A percentile compares a stretch with the other conserved stretches of the same genome.
These are phyloP conservation scores for Meiosimyza decipiens DNA, from an alignment of 2,888 invertebrate species.

Conservation along the genomic window DNA sequence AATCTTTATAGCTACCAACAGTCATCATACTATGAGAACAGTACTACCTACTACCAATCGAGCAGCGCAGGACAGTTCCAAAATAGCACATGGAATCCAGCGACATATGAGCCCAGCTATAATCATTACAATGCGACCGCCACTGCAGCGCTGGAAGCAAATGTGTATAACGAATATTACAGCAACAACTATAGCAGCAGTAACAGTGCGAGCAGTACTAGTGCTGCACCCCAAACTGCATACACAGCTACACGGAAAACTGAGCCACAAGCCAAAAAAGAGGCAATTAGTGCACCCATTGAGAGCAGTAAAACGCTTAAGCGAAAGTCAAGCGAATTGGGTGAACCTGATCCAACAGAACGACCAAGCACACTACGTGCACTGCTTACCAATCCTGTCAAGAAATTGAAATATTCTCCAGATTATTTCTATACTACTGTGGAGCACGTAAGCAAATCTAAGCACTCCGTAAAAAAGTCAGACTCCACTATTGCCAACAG, in stretches of 20 bases:
- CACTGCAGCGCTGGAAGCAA: conserved; percentile 27
- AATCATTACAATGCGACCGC: conserved; percentile 41
- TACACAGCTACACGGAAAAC: conserved; percentile 41
- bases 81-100: conserved; percentile 45
- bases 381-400: conserved; percentile 68
- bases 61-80: conserved; percentile 36
- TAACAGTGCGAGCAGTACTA: too few relatives aligned
- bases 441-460: conserved; percentile 51
- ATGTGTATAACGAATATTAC: conserved; percentile 45
- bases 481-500: conserved; percentile 16
- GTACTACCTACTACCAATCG: conserved; percentile 41
- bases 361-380: conserved; percentile 70
- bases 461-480: conserved; percentile 33
- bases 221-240: conserved; percentile 33
- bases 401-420: conserved; percentile 63
- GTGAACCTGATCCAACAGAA: conserved; percentile 45
- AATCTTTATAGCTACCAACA: conserved; percentile 49
- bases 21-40: conserved; percentile 51
- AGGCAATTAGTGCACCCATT: not conserved
- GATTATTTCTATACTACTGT: conserved; percentile 62
- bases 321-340: conserved; percentile 9
- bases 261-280: conserved; percentile 8
- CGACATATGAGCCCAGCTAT: conserved; percentile 49
- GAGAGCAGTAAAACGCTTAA: conserved; percentile 6
- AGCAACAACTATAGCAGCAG: conserved; percentile 39